phyloP scores from a whole-genome alignment of 2,888 invertebrate species.

The Tolmerus cingulatus region DNA sequence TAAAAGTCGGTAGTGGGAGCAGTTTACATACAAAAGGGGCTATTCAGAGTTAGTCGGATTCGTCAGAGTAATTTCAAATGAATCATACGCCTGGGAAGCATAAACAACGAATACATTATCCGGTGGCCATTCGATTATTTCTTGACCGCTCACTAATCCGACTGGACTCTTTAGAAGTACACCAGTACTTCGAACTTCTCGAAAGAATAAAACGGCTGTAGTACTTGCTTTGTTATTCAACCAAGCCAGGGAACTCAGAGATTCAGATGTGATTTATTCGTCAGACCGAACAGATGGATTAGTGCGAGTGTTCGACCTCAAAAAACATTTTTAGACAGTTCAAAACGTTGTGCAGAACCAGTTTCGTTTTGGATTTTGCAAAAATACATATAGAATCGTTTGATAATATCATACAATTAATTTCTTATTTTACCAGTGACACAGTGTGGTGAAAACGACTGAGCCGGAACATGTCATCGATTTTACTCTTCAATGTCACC shows the following conservation, averaged over 20 bases:
- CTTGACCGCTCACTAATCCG: background rate
- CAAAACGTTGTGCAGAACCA: background rate
- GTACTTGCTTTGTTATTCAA: background rate
- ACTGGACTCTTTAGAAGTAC: background rate
- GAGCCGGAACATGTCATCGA: background rate
- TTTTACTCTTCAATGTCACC: constrained; percentile 3
- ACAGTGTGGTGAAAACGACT: background rate
- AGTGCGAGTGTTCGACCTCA: background rate
- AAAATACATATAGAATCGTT: background rate
- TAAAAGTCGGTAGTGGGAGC: background rate
- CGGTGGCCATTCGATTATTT: background rate
- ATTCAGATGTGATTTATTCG: background rate
- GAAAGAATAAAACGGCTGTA: background rate
- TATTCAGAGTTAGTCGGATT: background rate
- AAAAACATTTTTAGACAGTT: background rate
- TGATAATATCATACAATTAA: background rate
- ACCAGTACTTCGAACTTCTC: background rate
- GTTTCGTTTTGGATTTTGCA: background rate
- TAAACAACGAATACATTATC: background rate
- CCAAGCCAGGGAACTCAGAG: background rate
- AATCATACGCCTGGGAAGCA: background rate
- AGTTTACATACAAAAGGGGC: background rate
- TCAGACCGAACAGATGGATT: background rate
- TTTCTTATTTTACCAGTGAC: background rate
- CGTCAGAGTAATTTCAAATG: background rate